These are phyloP conservation scores for Naja naja DNA, from an alignment of 2,113 vertebrate genomes.

Conservation along the genomic window DNA sequence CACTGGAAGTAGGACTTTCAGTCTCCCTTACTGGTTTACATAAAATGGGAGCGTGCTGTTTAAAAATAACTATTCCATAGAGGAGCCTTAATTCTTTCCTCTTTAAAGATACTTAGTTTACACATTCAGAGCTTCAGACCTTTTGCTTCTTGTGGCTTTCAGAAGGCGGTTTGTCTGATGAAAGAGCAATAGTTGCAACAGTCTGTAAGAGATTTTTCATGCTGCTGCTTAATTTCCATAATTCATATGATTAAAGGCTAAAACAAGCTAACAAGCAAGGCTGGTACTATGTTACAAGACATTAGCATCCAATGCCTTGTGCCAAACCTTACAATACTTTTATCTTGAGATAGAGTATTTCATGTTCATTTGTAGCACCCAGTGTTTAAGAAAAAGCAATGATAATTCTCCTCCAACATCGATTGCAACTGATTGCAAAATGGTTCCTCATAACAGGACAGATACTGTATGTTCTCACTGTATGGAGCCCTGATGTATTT, in stretches of 20 bases:
- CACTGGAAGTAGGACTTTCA: no score
- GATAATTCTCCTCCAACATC: not conserved
- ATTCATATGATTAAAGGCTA: slow-evolving; percentile 57
- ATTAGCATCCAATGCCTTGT: slow-evolving; percentile 41
- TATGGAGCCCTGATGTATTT: not conserved
- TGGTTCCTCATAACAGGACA: not conserved
- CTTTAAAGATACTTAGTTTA: slow-evolving; percentile 40
- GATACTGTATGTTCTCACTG: not conserved
- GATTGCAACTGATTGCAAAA: not conserved
- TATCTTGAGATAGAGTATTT: slow-evolving; percentile 31
- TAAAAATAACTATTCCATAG: not conserved
- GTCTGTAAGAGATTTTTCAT: slow-evolving; percentile 53
- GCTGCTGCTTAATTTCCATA: slow-evolving; percentile 20
- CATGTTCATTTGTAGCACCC: not conserved
- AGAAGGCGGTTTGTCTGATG: slow-evolving; percentile 37
- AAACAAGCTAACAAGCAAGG: slow-evolving; percentile 45
- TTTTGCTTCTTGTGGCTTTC: slow-evolving; percentile 46
- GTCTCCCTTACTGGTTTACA: slow-evolving; percentile 1
- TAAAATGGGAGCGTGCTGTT: not conserved
- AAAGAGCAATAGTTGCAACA: slow-evolving; percentile 45
- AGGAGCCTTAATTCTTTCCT: slow-evolving; percentile 21
- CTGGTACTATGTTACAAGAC: slow-evolving; percentile 36
- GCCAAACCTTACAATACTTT: slow-evolving; percentile 30
- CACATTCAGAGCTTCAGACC: slow-evolving; percentile 45
- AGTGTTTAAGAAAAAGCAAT: not conserved